phyloP scores from a whole-genome alignment of 2,797 vertebrate genomes.

The Chiroxiphia lanceolata region DNA sequence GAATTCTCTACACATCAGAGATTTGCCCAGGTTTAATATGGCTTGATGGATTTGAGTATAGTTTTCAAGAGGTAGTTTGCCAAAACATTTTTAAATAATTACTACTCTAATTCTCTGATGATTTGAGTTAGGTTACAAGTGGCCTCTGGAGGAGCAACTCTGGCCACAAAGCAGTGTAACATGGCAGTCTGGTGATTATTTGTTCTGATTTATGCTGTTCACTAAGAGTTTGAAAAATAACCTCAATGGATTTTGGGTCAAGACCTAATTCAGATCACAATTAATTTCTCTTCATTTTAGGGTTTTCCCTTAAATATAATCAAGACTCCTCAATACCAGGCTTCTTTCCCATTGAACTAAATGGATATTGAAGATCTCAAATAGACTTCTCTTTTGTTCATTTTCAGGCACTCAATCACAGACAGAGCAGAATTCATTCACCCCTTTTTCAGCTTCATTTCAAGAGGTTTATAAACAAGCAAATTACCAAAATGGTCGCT shows the following conservation, averaged over 20 bases:
- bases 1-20: neutral
- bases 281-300: neutral
- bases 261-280: neutral
- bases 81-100: neutral
- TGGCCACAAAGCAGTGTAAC: neutral
- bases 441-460: slow-evolving; percentile 18
- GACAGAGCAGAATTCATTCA: slow-evolving; percentile 1
- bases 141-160: neutral
- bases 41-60: neutral
- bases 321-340: neutral
- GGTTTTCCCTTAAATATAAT: slow-evolving; percentile 15
- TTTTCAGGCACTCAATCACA: slow-evolving; percentile 16
- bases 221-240: neutral
- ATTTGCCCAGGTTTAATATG: neutral
- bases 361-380: slow-evolving; percentile 7
- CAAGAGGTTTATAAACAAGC: slow-evolving; percentile 2
- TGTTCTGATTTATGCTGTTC: neutral
- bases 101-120: neutral
- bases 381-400: neutral
- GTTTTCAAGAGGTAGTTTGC: neutral
- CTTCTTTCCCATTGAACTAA: neutral
- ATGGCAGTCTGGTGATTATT: neutral
- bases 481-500: slow-evolving; percentile 22
- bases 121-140: neutral
- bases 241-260: slow-evolving; percentile 16